Base-by-base conservation (phyloP, 2,113 vertebrate species). In the Microcebus ravelobensis region DNA sequence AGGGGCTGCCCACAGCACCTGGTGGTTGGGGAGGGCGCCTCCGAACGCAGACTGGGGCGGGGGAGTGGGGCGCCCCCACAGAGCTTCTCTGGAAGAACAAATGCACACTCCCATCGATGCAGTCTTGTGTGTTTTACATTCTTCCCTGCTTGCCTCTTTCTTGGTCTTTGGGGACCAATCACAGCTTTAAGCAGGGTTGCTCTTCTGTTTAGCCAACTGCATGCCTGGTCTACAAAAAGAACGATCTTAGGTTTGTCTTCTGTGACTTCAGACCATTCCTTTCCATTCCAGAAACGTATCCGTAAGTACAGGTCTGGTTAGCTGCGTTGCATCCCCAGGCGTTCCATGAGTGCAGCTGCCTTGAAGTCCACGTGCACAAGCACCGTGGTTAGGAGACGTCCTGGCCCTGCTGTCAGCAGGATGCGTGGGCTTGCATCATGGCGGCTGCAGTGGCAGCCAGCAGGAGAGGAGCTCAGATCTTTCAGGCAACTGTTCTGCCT, bases 351-450 rank as follows among this genome's bases (percentile, higher is more conserved):
- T 23, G 6, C 50, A 29, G 21, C 74, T 36, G 2, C 50, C n/a
- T 25, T 87, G 42, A 12, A 36, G n/a, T n/a, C 59, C 1, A 0
- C 14, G 8, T 29, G 25, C 70, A 8, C 12, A 2, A 31, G 65
- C 20, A 1, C 42, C 21, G 0, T 1, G 61, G n/a, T 57, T 63
- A 17, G 20, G 25, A 63, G 52, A 68, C 17, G 3, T 27, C 50
- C 14, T 42, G 86, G 86, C 61, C 10, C 3, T n/a, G 1, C 42
- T 34, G 82, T 45, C 31, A 9, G 25, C 39, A 0, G 77, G 61
- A 36, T 9, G 11, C 39, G 13, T 31, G 39, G 18, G 34, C 42
- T 34, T 52, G 7, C 21, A 2, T n/a, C 59, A 0, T 8, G 39
- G 68, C 34, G 36, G 27, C 36, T 27, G 11, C 0, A 18, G 15